These are phyloP conservation scores for Cossypha heuglini DNA, from an alignment of 2,797 vertebrate species.

Conservation along the genomic window DNA sequence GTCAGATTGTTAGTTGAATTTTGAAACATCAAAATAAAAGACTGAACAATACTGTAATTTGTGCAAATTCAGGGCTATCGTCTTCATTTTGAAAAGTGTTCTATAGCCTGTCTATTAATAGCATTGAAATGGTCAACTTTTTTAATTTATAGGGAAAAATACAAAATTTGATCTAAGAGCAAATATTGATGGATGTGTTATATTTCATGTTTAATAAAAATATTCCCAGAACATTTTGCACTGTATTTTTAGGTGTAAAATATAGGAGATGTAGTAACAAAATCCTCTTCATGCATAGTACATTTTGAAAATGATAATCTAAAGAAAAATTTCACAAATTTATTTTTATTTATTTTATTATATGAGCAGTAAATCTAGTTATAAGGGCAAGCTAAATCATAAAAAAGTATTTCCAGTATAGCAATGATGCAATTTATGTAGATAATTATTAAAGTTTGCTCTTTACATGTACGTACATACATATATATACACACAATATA, in stretches of 20 bases:
- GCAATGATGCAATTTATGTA: not conserved
- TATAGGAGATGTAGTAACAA: not conserved
- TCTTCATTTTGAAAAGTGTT: constrained; percentile 29
- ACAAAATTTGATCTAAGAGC: constrained; percentile 1
- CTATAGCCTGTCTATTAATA: not conserved
- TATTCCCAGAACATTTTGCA: constrained; percentile 16
- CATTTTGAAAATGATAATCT: not conserved
- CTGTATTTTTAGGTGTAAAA: constrained; percentile 26
- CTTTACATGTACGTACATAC: not conserved
- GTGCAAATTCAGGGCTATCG: not conserved
- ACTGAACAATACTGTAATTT: constrained; percentile 8
- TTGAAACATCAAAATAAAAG: constrained; percentile 27
- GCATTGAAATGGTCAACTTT: constrained; percentile 42
- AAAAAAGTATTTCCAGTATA: not conserved
- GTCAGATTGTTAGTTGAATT: constrained; percentile 1
- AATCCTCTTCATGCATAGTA: not conserved
- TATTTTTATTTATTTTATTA: not conserved
- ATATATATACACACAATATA: too few relatives aligned
- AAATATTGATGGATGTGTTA: constrained; percentile 38
- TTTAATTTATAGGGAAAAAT: constrained; percentile 55
- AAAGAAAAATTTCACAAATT: not conserved
- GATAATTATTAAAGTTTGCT: not conserved
- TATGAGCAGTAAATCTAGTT: constrained; percentile 29
- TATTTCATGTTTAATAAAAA: constrained; percentile 59
- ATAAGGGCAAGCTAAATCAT: not conserved